phyloP scores from a whole-genome alignment of 1,140 invertebrate genomes.

The Drosophila subobscura region DNA sequence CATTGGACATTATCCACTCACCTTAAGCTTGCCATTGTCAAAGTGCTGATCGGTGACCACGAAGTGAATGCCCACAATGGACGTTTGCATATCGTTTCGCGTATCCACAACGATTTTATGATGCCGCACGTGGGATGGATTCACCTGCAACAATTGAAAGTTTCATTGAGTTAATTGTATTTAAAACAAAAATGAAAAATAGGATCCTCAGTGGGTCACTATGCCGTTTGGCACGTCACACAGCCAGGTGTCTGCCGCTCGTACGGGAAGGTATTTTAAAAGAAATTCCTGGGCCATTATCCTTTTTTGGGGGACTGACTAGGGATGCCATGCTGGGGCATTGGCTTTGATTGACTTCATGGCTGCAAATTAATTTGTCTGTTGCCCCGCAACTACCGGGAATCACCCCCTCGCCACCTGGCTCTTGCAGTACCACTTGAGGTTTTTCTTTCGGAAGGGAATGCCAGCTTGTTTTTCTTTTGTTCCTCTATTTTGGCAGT shows the following conservation, averaged over 20 bases:
- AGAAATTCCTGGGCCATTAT: conserved; percentile 10
- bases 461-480: conserved; percentile 31
- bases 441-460: conserved; percentile 18
- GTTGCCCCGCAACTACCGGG: not conserved
- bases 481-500: conserved; percentile 30
- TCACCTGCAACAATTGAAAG: conserved; percentile 54
- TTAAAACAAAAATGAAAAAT: too few relatives aligned
- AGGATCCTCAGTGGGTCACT: too few relatives aligned
- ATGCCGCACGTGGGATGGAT: conserved; percentile 76
- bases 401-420: too few relatives aligned
- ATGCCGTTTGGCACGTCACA: too few relatives aligned
- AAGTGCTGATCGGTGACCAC: conserved; percentile 85
- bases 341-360: conserved; percentile 44
- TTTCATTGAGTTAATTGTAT: not conserved
- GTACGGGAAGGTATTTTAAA: conserved; percentile 1
- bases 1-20: conserved; percentile 26
- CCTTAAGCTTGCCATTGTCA: conserved; percentile 85
- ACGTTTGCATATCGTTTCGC: conserved; percentile 79
- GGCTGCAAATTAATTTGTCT: conserved; percentile 40
- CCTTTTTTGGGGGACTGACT: conserved; percentile 2
- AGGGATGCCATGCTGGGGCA: not conserved
- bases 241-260: too few relatives aligned
- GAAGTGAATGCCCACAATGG: conserved; percentile 85
- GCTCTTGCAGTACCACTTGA: not conserved
- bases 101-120: conserved; percentile 72